These are phyloP conservation scores for Tragopan temminckii DNA, from an alignment of 2,797 vertebrate species.

Conservation along the genomic window DNA sequence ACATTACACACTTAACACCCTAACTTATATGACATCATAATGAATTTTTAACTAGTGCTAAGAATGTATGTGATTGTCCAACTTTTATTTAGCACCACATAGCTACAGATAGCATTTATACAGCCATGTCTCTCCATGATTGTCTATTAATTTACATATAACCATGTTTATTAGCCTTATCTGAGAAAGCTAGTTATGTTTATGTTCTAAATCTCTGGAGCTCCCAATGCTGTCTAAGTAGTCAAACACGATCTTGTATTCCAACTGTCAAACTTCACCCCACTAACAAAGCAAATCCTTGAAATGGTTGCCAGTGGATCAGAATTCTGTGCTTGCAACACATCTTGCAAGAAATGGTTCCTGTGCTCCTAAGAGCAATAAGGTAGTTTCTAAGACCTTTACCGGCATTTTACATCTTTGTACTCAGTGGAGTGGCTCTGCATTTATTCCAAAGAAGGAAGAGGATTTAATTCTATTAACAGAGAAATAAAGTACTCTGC, in stretches of 20 bases:
- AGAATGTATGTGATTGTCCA: neutral
- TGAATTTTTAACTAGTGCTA: neutral
- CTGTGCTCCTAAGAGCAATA: neutral
- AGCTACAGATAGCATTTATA: neutral
- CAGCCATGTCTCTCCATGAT: neutral
- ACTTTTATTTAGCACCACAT: neutral
- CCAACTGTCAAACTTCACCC: neutral
- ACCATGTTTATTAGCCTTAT: neutral
- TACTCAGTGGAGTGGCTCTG: neutral
- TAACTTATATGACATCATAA: neutral
- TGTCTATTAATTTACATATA: neutral
- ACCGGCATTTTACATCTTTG: neutral
- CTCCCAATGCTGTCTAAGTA: neutral
- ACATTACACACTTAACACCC: neutral
- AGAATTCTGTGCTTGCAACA: neutral
- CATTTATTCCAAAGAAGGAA: neutral
- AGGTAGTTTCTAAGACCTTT: neutral
- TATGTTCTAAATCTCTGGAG: neutral
- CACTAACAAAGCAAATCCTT: neutral
- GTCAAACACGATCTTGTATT: neutral
- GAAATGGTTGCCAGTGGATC: neutral
- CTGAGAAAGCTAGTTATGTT: neutral
- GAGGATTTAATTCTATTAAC: neutral
- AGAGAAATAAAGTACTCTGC: neutral
- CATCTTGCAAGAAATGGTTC: neutral